phyloP scores from a whole-genome alignment of 2,797 vertebrate genomes.

The Pangasius krempfi region DNA sequence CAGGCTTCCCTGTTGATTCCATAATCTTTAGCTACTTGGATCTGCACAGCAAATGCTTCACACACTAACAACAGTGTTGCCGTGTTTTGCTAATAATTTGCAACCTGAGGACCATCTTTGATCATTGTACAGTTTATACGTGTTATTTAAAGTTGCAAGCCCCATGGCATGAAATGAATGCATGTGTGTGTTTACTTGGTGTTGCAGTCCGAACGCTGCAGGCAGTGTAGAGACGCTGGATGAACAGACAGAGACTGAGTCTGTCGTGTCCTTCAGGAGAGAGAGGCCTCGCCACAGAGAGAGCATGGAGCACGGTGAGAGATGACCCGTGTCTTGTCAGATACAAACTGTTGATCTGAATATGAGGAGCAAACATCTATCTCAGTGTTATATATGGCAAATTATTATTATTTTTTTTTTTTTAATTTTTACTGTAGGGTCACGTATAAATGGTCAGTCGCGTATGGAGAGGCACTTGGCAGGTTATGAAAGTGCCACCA shows the following conservation, averaged over 20 bases:
- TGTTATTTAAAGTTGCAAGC: constrained; percentile 8
- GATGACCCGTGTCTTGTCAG: neutral
- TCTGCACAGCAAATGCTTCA: neutral
- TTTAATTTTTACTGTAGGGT: constrained; percentile 63
- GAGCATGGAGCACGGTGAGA: constrained; percentile 82
- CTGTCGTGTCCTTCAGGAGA: constrained; percentile 86
- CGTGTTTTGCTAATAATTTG: neutral
- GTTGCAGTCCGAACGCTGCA: constrained; percentile 79
- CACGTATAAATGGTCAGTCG: constrained; percentile 81
- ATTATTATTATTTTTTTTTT: neutral
- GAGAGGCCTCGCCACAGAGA: constrained; percentile 86
- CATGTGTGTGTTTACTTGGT: constrained; percentile 18
- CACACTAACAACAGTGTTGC: constrained; percentile 4
- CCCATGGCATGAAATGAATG: constrained; percentile 12
- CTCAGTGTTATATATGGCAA: neutral
- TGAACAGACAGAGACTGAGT: constrained; percentile 89
- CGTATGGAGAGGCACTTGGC: constrained; percentile 87
- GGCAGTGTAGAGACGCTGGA: constrained; percentile 89
- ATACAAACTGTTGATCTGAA: neutral
- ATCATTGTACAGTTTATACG: constrained; percentile 13
- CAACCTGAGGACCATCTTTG: constrained; percentile 21
- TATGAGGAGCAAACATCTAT: neutral
- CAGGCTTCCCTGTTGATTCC: neutral
- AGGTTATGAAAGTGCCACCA: constrained; percentile 90
- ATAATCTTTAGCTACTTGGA: neutral